These are phyloP conservation scores for Bothrops jararaca DNA, from an alignment of 2,113 vertebrate species.

Conservation along the genomic window DNA sequence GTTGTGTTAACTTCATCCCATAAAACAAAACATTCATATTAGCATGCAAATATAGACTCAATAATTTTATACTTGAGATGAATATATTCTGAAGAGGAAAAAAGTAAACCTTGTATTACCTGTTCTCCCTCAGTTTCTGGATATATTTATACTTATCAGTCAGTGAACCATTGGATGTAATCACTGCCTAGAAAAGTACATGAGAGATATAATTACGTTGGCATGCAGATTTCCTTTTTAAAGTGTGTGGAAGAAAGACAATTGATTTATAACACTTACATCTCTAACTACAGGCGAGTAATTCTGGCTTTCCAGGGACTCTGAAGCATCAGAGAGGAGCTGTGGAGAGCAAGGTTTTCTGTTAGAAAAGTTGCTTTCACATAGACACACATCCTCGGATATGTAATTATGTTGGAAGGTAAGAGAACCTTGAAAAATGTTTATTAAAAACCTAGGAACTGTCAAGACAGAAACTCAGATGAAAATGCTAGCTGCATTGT, in stretches of 20 bases:
- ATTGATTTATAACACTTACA: constrained; percentile 73
- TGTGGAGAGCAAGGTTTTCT: constrained; percentile 59
- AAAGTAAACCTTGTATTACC: constrained; percentile 69
- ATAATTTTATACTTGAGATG: constrained; percentile 22
- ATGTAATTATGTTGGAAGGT: not conserved
- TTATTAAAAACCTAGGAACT: not conserved
- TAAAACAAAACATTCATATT: constrained; percentile 2
- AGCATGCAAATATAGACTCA: not conserved
- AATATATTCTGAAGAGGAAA: constrained; percentile 25
- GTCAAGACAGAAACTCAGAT: not conserved
- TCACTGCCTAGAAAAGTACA: constrained; percentile 83
- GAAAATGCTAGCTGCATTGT: constrained; percentile 9
- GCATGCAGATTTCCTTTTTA: not conserved
- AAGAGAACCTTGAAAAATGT: not conserved
- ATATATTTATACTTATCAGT: constrained; percentile 96
- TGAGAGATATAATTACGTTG: constrained; percentile 36
- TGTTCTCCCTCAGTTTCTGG: constrained; percentile 85
- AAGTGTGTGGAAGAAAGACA: not conserved
- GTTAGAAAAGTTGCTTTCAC: constrained; percentile 24
- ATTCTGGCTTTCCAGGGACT: constrained; percentile 82
- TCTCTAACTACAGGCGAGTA: constrained; percentile 90
- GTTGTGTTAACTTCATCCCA: not conserved
- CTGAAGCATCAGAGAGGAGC: constrained; percentile 87
- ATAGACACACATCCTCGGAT: not conserved
- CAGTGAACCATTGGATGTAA: constrained; percentile 90